Evolutionary conservation across 2,113 vertebrate species (phyloP).

Genomic region (Mirza zaza): DNA sequence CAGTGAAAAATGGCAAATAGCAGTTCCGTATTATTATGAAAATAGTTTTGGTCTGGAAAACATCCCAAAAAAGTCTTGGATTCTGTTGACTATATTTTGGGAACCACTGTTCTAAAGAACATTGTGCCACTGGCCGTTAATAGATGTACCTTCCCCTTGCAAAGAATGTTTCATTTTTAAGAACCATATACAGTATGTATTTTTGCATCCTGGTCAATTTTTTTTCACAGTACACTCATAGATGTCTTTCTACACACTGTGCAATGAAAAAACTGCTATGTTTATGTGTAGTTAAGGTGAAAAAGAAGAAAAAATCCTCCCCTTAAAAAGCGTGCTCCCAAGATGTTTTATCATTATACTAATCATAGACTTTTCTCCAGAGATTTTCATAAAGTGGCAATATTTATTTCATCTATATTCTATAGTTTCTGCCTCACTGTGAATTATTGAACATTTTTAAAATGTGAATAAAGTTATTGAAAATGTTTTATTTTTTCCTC

Average conservation of each 20-base stretch:
- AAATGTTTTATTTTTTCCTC: constrained; percentile 70
- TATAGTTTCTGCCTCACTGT: background rate
- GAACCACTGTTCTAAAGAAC: background rate
- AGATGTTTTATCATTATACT: background rate
- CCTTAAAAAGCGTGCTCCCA: background rate
- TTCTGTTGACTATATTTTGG: background rate
- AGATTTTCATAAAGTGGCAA: background rate
- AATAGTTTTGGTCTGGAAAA: background rate
- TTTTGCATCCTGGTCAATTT: background rate
- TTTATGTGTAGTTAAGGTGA: background rate
- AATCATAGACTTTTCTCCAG: background rate
- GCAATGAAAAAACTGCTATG: background rate
- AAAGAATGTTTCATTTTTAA: background rate
- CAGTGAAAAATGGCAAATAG: background rate
- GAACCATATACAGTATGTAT: background rate
- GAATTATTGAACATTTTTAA: background rate
- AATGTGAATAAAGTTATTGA: constrained; percentile 2
- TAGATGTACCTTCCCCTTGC: background rate
- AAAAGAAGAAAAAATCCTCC: background rate
- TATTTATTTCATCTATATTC: background rate
- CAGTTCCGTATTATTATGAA: background rate
- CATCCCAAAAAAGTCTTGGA: background rate
- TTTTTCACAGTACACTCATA: background rate
- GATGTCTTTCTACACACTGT: background rate
- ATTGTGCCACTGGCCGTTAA: background rate